phyloP scores from a whole-genome alignment of 1,140 invertebrate genomes.

The Temnothorax nylanderi region DNA sequence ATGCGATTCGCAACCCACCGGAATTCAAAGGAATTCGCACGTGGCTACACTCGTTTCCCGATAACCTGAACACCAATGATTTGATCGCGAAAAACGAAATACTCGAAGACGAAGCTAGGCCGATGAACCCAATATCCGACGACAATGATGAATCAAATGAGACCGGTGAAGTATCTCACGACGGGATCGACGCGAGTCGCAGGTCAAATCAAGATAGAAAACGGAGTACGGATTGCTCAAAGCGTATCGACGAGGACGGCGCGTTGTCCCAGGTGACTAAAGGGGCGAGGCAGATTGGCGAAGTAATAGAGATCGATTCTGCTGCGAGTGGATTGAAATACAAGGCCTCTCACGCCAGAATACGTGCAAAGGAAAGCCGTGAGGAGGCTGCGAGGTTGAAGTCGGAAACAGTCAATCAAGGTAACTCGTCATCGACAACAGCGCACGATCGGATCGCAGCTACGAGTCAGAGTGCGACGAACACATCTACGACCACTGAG shows the following conservation, averaged over 20 bases:
- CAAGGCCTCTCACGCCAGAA: neutral
- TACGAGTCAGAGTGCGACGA: neutral
- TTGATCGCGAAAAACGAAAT: no score
- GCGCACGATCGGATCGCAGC: neutral
- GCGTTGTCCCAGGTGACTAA: neutral
- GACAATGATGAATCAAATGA: neutral
- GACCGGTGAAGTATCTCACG: neutral
- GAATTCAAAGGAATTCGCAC: slow-evolving; percentile 10
- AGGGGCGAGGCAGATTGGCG: neutral
- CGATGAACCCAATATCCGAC: neutral
- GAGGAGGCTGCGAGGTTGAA: neutral
- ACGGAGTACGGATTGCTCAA: neutral
- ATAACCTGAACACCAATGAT: neutral
- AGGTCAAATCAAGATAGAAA: neutral
- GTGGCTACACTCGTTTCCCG: slow-evolving; percentile 12
- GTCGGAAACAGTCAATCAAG: neutral
- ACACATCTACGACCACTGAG: neutral
- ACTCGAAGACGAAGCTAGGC: neutral
- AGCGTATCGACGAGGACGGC: neutral
- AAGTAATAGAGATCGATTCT: neutral
- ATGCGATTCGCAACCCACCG: neutral
- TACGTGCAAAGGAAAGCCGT: neutral
- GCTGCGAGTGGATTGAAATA: slow-evolving; percentile 11
- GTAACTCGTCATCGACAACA: neutral
- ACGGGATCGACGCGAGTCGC: neutral